phyloP scores from a whole-genome alignment of 2,888 invertebrate species.

The Bombylius discolor region DNA sequence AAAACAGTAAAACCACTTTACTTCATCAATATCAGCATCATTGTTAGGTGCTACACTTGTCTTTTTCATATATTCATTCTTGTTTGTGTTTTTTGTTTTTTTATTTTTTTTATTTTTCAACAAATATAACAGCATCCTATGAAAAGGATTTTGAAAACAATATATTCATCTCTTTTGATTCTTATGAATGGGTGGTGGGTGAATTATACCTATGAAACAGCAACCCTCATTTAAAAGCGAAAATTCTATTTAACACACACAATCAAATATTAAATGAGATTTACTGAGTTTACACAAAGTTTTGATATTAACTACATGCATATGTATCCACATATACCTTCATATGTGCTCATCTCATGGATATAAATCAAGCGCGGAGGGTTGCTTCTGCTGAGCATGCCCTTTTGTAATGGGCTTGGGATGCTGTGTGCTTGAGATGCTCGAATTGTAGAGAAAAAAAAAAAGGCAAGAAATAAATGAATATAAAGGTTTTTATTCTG shows the following conservation, averaged over 20 bases:
- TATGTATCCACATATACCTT: not conserved
- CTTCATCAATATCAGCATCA: too few relatives aligned
- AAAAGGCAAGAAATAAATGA: too few relatives aligned
- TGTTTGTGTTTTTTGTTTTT: too few relatives aligned
- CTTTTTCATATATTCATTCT: too few relatives aligned
- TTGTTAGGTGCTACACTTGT: too few relatives aligned
- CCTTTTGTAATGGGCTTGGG: not conserved
- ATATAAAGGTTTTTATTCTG: too few relatives aligned
- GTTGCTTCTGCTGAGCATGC: constrained; percentile 6
- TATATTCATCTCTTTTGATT: too few relatives aligned
- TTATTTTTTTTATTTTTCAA: too few relatives aligned
- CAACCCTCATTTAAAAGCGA: not conserved
- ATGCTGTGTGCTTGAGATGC: not conserved
- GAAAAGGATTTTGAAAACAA: too few relatives aligned
- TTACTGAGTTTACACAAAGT: constrained; percentile 1
- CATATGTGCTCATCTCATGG: not conserved
- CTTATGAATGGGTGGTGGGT: not conserved
- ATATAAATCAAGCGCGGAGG: constrained; percentile 6
- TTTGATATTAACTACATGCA: not conserved
- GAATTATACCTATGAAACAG: not conserved
- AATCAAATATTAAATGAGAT: constrained; percentile 5
- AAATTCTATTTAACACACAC: constrained; percentile 6
- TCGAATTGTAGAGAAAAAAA: not conserved
- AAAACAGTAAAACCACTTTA: too few relatives aligned
- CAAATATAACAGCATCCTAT: too few relatives aligned